A percentile compares a stretch with the other conserved stretches of the same genome.
phyloP scores from a whole-genome alignment of 1,140 invertebrate genomes.

The Drosophila pseudoananassae region DNA sequence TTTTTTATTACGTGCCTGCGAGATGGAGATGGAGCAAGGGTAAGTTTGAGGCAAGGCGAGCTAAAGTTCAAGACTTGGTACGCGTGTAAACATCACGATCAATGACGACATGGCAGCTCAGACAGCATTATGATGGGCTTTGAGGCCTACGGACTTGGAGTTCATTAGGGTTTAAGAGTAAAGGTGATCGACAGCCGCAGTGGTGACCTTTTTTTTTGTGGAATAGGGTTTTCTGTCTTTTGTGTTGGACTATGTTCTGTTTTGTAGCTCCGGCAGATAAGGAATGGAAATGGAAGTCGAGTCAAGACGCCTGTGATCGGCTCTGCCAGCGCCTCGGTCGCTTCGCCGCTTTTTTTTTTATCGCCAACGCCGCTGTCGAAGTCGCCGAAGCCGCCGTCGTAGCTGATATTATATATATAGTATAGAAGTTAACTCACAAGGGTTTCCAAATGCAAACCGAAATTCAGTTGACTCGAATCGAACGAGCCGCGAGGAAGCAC shows the following conservation, averaged over 20 bases:
- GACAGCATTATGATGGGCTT: constrained; percentile 4
- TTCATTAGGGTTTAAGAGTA: constrained; percentile 56
- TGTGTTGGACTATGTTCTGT: constrained; percentile 13
- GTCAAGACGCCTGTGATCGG: constrained; percentile 37
- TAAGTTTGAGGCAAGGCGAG: constrained; percentile 18
- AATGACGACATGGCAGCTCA: constrained; percentile 26
- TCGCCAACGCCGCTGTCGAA: constrained; percentile 5
- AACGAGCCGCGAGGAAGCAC: constrained; percentile 74
- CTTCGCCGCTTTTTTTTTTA: constrained; percentile 17
- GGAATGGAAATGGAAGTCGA: constrained; percentile 36
- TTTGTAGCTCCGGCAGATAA: constrained; percentile 35
- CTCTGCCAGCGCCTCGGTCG: constrained; percentile 11
- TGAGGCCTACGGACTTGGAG: constrained; percentile 21
- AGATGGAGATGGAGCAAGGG: constrained; percentile 9
- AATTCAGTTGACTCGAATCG: constrained; percentile 75
- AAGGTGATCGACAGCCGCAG: constrained; percentile 61
- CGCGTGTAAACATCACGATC: constrained; percentile 35
- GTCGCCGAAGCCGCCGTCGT: constrained; percentile 21
- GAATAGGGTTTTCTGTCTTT: not conserved
- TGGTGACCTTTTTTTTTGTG: constrained; percentile 41
- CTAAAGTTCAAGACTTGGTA: constrained; percentile 35
- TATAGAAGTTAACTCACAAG: constrained; percentile 78
- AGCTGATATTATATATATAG: constrained; percentile 38
- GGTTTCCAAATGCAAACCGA: constrained; percentile 73
- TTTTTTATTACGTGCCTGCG: constrained; percentile 37